A percentile compares a stretch with the other conserved stretches of the same genome.
phyloP scores from a whole-genome alignment of 2,797 vertebrate species.

The Labeo calbasu region DNA sequence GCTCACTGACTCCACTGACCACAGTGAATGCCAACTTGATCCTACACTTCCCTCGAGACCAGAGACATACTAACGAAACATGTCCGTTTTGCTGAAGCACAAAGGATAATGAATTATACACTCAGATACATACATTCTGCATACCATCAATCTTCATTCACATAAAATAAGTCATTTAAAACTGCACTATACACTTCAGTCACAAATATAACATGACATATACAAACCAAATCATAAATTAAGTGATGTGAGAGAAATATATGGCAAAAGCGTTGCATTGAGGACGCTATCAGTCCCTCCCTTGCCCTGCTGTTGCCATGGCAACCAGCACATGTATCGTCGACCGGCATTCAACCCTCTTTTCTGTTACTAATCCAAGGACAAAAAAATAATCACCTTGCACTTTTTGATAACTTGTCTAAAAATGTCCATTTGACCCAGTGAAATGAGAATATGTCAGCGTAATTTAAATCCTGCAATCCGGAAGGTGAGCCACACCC shows the following conservation, averaged over 20 bases:
- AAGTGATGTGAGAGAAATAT: background rate
- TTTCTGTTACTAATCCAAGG: constrained; percentile 1
- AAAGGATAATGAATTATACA: background rate
- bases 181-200: background rate
- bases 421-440: background rate
- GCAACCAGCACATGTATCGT: constrained; percentile 62
- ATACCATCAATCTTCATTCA: background rate
- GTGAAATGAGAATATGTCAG: background rate
- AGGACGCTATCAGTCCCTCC: constrained; percentile 57
- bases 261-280: background rate
- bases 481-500: constrained; percentile 44
- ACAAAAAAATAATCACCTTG: background rate
- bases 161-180: background rate
- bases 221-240: background rate
- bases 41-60: background rate
- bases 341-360: constrained; percentile 2
- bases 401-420: background rate
- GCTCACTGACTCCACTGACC: background rate
- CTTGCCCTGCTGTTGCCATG: constrained; percentile 76
- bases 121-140: background rate
- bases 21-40: background rate
- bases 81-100: background rate
- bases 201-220: background rate
- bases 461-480: background rate
- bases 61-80: background rate